phyloP scores from a whole-genome alignment of 35 echinoderm and acorn worm species.

The Apostichopus californicus region DNA sequence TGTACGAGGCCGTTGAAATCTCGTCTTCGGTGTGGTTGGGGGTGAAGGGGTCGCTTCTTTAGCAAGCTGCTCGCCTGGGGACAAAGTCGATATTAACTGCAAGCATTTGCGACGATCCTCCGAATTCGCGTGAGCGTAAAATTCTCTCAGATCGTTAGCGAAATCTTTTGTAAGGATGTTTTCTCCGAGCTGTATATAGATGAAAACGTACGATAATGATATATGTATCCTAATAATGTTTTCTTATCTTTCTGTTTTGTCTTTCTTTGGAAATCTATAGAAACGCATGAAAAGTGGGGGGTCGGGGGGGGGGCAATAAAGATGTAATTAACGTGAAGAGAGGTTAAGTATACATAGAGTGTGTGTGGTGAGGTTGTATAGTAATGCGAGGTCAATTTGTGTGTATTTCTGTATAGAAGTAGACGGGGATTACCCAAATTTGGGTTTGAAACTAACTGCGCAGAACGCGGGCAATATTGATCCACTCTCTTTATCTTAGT shows the following conservation, averaged over 20 bases:
- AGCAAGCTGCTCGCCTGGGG: constrained; percentile 50
- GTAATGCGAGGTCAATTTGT: too few relatives aligned
- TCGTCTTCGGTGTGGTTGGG: not conserved
- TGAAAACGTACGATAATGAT: not conserved
- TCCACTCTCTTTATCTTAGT: too few relatives aligned
- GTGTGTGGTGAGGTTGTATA: too few relatives aligned
- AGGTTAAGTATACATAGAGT: too few relatives aligned
- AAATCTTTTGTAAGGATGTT: constrained; percentile 65
- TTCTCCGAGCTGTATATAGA: constrained; percentile 59
- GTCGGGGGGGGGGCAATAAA: too few relatives aligned
- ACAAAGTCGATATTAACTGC: constrained; percentile 70
- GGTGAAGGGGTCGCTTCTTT: constrained; percentile 13
- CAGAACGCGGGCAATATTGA: too few relatives aligned
- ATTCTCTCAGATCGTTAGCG: constrained; percentile 63
- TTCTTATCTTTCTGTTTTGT: not conserved
- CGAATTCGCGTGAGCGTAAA: constrained; percentile 75
- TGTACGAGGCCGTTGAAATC: constrained; percentile 73
- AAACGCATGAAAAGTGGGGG: too few relatives aligned
- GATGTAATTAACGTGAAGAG: too few relatives aligned
- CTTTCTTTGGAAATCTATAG: too few relatives aligned
- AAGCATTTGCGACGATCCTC: constrained; percentile 70
- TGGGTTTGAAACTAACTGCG: too few relatives aligned
- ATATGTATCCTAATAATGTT: not conserved
- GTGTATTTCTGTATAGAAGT: too few relatives aligned
- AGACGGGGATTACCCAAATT: too few relatives aligned